Conservation (phyloP, 2,113 vertebrate genomes). For the Desmodus rotundus region DNA sequence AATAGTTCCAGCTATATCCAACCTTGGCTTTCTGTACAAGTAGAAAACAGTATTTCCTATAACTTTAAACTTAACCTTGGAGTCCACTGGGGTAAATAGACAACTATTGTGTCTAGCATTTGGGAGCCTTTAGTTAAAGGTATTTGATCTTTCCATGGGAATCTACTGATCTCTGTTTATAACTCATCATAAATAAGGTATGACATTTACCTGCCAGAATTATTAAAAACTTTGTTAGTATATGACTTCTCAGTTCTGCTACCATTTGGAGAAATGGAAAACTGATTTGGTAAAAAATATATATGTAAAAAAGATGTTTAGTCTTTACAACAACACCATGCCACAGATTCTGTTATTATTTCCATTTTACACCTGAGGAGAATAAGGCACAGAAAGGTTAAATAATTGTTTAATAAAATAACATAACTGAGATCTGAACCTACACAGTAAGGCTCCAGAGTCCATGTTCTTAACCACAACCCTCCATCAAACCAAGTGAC, state of each 20-base stretch:
- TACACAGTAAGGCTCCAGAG: background rate
- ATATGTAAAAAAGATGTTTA: background rate
- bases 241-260: background rate
- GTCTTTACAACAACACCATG: background rate
- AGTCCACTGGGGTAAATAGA: background rate
- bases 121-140: background rate
- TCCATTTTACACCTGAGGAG: background rate
- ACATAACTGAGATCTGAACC: background rate
- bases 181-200: background rate
- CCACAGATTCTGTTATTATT: background rate
- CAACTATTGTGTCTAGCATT: background rate
- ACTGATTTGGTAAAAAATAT: background rate
- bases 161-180: background rate
- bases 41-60: constrained; percentile 14
- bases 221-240: background rate
- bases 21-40: background rate
- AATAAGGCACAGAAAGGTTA: background rate
- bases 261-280: background rate
- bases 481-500: background rate
- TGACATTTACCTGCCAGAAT: background rate
- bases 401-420: background rate
- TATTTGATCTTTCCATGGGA: background rate
- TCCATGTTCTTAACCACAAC: background rate
- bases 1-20: background rate
- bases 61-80: constrained; percentile 6